These are phyloP conservation scores for Dascyllus trimaculatus DNA, from an alignment of 2,113 vertebrate genomes.

Conservation along the genomic window DNA sequence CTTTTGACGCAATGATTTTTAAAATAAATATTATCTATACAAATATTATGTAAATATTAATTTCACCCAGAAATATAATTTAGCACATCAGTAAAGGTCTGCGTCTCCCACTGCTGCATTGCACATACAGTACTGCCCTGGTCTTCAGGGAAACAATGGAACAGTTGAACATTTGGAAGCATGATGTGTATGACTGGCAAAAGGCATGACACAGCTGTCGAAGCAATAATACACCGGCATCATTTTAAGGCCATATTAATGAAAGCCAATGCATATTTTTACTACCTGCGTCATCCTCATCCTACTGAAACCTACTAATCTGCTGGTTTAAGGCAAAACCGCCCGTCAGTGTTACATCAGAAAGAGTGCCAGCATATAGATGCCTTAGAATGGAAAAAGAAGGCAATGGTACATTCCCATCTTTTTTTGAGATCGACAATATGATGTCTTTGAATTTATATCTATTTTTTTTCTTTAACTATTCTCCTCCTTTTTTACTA, in stretches of 20 bases:
- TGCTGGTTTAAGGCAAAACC: constrained; percentile 21
- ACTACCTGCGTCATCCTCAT: not conserved
- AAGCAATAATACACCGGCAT: constrained; percentile 34
- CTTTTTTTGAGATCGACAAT: constrained; percentile 7
- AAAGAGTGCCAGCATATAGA: constrained; percentile 34
- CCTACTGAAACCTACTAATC: not conserved
- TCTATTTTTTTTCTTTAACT: not conserved
- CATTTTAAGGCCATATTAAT: constrained; percentile 35
- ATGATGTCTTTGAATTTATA: not conserved
- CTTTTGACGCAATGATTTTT: constrained; percentile 10
- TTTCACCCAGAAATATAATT: constrained; percentile 42
- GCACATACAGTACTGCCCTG: constrained; percentile 54
- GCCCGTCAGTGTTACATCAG: not conserved
- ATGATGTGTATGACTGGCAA: constrained; percentile 29
- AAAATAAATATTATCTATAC: constrained; percentile 55
- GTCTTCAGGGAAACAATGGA: constrained; percentile 27
- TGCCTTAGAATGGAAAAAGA: constrained; percentile 38
- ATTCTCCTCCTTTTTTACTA: not conserved
- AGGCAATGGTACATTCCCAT: constrained; percentile 50
- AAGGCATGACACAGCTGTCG: constrained; percentile 51
- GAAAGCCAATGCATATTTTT: not conserved
- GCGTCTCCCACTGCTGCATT: constrained; percentile 39
- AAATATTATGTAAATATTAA: constrained; percentile 42
- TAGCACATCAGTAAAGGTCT: constrained; percentile 35
- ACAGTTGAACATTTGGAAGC: constrained; percentile 43